Conservation (phyloP, 2,888 invertebrate genomes). For the Magallana nippona region DNA sequence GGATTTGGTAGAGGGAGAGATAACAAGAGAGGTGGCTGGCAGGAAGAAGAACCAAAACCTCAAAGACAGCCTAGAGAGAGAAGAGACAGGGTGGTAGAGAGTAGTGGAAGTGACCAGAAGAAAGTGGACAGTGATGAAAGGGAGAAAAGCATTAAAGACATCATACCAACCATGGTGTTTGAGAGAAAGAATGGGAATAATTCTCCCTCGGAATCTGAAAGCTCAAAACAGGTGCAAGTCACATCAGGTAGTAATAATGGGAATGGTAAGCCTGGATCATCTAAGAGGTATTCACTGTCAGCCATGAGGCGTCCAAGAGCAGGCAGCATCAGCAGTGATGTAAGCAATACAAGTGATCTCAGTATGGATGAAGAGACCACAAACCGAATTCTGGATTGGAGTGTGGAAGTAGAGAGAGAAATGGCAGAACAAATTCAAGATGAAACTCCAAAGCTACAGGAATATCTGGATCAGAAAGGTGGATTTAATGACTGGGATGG, state of each 20-base stretch:
- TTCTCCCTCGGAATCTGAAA: slow-evolving; percentile 44
- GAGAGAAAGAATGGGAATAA: slow-evolving; percentile 57
- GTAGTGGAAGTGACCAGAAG: neutral
- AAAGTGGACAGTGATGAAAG: neutral
- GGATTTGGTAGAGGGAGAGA: slow-evolving; percentile 20
- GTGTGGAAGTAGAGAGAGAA: slow-evolving; percentile 72
- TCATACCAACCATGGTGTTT: slow-evolving; percentile 61
- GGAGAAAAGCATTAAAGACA: slow-evolving; percentile 24
- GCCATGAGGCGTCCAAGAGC: slow-evolving; percentile 65
- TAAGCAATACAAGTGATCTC: slow-evolving; percentile 67
- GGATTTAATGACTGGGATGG: slow-evolving; percentile 47
- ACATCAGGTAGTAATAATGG: slow-evolving; percentile 55
- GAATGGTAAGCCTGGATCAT: slow-evolving; percentile 47
- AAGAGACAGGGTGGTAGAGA: slow-evolving; percentile 41
- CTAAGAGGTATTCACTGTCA: slow-evolving; percentile 54
- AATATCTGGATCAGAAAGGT: slow-evolving; percentile 64
- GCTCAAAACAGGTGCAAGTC: slow-evolving; percentile 29
- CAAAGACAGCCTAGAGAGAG: slow-evolving; percentile 45
- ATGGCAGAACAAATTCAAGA: slow-evolving; percentile 71
- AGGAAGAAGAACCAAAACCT: slow-evolving; percentile 45
- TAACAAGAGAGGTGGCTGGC: slow-evolving; percentile 37
- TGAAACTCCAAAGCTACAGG: slow-evolving; percentile 71
- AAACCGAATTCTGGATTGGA: slow-evolving; percentile 70
- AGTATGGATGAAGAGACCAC: slow-evolving; percentile 68
- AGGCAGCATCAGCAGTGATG: slow-evolving; percentile 72